These are phyloP conservation scores for Eurytoma adleriae DNA, from an alignment of 2,888 invertebrate genomes.

Conservation along the genomic window DNA sequence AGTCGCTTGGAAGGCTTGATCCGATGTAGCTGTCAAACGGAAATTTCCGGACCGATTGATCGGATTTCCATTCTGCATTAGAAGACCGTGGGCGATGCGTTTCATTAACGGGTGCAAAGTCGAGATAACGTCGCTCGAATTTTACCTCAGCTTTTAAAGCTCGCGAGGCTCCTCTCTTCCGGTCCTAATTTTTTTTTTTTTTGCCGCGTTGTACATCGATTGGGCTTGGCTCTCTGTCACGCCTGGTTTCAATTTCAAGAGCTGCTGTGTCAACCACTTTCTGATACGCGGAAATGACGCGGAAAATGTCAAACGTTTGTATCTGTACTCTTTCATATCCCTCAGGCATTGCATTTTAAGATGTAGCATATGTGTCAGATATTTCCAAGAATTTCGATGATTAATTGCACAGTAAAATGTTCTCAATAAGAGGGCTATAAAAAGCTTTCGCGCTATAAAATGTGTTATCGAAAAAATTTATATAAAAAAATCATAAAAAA, in stretches of 20 bases:
- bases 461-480: too few relatives aligned
- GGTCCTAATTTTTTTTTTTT: not conserved
- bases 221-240: not conserved
- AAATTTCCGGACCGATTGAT: conserved; percentile 14
- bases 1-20: not conserved
- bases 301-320: not conserved
- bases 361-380: not conserved
- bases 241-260: conserved; percentile 25
- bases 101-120: not conserved
- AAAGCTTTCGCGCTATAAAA: too few relatives aligned
- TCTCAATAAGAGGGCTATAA: too few relatives aligned
- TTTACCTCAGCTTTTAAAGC: not conserved
- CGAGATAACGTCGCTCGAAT: not conserved
- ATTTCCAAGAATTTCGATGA: not conserved
- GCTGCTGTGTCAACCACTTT: conserved; percentile 37
- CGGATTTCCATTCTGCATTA: not conserved
- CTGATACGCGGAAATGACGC: conserved; percentile 11
- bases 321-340: too few relatives aligned
- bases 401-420: too few relatives aligned
- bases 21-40: not conserved
- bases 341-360: too few relatives aligned
- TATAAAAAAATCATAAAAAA: too few relatives aligned
- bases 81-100: not conserved
- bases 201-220: not conserved
- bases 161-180: not conserved